Evolutionary conservation across 2,113 vertebrate species (phyloP), one percentile per base, ranked within the genome.

Genomic region (Thunnus maccoyii): DNA sequence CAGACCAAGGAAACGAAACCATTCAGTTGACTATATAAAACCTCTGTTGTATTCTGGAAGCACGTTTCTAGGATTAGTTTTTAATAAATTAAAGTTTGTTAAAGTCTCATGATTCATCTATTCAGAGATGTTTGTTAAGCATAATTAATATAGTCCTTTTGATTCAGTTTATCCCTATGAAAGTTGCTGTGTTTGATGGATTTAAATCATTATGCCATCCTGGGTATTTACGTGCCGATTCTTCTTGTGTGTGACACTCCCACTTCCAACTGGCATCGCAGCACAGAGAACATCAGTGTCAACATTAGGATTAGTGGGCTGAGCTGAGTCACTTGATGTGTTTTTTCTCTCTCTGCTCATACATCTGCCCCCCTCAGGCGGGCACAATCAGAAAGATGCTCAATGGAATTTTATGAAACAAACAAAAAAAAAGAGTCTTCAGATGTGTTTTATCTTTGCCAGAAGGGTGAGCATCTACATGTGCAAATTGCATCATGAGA

Each of bases 341-440:
- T 65, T 75, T 48, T 55, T 30, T 20, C 46, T 30, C 72, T 47
- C 48, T 83, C 5, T 60, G 41, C 56, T 78, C 18, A 50, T 76
- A 68, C 80, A 86, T 72, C 83, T 78, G 63, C 52, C 20, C 76
- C 76, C 82, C 61, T 68, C 9, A 41, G 75, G 61, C 75, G 1
- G 61, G 52, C 58, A 55, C 30, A 47, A 63, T 68, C 60, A 46
- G 41, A 77, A 69, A 76, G 60, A 57, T 67, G 75, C 67, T 82
- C 47, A 68, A 20, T 41, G 20, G 58, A 41, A 30, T 66, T 82
- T 74, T 47, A 62, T 82, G 36, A 72, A 55, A 76, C 15, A 61
- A 57, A 50, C 13, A 48, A 25, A 66, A 72, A 50, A 55, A 15
- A 64, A 18, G n/a, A 2, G 17, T 44, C 47, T 64, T 72, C 46